Percentiles rank a stretch among this genome's conserved stretches.
phyloP scores from a whole-genome alignment of 1,140 invertebrate genomes.

The Tenebrio molitor region DNA sequence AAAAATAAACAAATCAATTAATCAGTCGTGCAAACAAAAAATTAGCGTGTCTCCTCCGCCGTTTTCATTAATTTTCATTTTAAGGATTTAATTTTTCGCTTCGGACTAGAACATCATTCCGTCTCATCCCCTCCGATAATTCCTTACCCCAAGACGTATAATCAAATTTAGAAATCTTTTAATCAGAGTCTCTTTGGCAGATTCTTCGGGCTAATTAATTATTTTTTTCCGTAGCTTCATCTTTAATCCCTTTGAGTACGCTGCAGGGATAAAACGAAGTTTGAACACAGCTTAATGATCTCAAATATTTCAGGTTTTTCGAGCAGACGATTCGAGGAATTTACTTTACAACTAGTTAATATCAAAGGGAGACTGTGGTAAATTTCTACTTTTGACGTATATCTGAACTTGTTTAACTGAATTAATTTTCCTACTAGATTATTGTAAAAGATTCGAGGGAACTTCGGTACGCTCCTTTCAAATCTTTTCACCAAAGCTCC shows the following conservation, averaged over 20 bases:
- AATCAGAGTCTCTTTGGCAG: slow-evolving; percentile 33
- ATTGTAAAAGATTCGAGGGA: slow-evolving; percentile 21
- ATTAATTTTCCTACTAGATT: slow-evolving; percentile 29
- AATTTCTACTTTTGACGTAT: slow-evolving; percentile 24
- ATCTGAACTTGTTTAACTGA: slow-evolving; percentile 36
- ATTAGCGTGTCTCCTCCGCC: slow-evolving; percentile 14
- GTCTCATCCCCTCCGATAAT: slow-evolving; percentile 9
- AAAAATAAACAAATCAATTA: slow-evolving; percentile 37
- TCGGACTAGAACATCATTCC: slow-evolving; percentile 24
- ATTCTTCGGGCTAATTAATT: slow-evolving; percentile 37
- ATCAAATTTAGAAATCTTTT: slow-evolving; percentile 38
- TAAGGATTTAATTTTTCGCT: slow-evolving; percentile 30
- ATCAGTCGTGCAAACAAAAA: slow-evolving; percentile 23
- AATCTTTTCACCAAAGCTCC: slow-evolving; percentile 24
- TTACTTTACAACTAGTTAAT: slow-evolving; percentile 35
- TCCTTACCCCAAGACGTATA: slow-evolving; percentile 22
- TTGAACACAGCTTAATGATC: slow-evolving; percentile 37
- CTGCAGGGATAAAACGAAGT: slow-evolving; percentile 31
- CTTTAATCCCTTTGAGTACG: slow-evolving; percentile 30
- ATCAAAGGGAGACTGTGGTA: slow-evolving; percentile 30
- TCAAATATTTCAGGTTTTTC: slow-evolving; percentile 35
- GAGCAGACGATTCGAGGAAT: slow-evolving; percentile 17
- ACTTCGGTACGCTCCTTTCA: slow-evolving; percentile 17
- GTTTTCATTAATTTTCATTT: slow-evolving; percentile 39
- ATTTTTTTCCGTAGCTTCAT: slow-evolving; percentile 32